A percentile compares a stretch with the other conserved stretches of the same genome.
These are phyloP conservation scores for Strigamia transsilvanica DNA, from an alignment of 2,888 invertebrate genomes.

Conservation along the genomic window DNA sequence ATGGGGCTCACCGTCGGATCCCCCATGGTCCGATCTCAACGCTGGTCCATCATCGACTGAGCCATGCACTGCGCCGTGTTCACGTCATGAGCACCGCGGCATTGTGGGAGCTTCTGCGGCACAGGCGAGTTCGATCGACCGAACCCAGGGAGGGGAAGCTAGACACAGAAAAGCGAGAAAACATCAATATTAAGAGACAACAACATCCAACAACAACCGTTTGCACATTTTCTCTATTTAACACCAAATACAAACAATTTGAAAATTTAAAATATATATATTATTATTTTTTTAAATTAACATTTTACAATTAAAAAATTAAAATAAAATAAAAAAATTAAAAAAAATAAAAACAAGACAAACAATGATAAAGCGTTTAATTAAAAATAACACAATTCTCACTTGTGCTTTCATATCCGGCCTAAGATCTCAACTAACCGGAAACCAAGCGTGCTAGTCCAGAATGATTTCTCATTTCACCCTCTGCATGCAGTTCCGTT, in stretches of 20 bases:
- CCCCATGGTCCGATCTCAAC: slow-evolving; percentile 40
- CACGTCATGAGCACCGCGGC: slow-evolving; percentile 43
- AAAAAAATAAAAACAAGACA: not conserved
- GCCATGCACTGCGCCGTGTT: slow-evolving; percentile 45
- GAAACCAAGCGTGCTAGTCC: slow-evolving; percentile 35
- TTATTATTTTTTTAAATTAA: too few relatives aligned
- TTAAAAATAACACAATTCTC: slow-evolving; percentile 45
- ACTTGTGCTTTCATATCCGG: slow-evolving; percentile 48
- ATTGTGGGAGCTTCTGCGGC: slow-evolving; percentile 28
- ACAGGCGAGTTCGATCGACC: slow-evolving; percentile 24
- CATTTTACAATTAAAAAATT: too few relatives aligned
- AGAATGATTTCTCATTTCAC: slow-evolving; percentile 46
- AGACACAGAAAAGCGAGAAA: slow-evolving; percentile 35
- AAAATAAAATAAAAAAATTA: too few relatives aligned
- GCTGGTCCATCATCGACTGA: slow-evolving; percentile 48
- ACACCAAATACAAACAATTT: too few relatives aligned
- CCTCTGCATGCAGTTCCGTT: slow-evolving; percentile 40
- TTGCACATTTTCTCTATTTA: not conserved
- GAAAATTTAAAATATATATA: too few relatives aligned
- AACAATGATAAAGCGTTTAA: not conserved
- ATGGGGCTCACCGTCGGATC: slow-evolving; percentile 15
- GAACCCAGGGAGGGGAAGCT: slow-evolving; percentile 10
- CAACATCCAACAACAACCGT: slow-evolving; percentile 11
- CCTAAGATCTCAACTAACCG: slow-evolving; percentile 40
- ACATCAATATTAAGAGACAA: slow-evolving; percentile 37